These are phyloP conservation scores for Hypselothyrea guttata DNA, from an alignment of 2,888 invertebrate genomes.

Conservation along the genomic window DNA sequence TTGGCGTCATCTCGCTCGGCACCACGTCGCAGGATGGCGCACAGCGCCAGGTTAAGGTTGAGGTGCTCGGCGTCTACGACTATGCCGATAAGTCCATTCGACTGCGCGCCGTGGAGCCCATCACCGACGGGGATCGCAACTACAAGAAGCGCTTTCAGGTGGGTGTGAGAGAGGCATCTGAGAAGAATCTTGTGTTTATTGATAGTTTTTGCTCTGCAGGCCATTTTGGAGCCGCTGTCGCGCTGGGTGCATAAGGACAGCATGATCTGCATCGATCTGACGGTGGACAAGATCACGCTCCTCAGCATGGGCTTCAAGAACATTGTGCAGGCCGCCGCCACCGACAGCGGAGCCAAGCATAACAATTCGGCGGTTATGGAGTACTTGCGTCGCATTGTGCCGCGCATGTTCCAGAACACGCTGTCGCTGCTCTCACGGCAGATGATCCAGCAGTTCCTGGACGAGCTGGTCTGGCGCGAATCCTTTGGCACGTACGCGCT, in stretches of 20 bases:
- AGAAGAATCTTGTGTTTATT: neutral
- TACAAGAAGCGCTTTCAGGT: constrained; percentile 89
- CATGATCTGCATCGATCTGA: constrained; percentile 90
- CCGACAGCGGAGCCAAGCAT: constrained; percentile 83
- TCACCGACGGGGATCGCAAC: constrained; percentile 89
- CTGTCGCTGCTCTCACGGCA: constrained; percentile 90
- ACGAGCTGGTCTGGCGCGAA: constrained; percentile 95
- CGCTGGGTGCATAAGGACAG: constrained; percentile 92
- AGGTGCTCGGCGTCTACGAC: constrained; percentile 92
- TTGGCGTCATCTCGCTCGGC: constrained; percentile 93
- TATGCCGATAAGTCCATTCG: constrained; percentile 88
- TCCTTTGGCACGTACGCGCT: constrained; percentile 90
- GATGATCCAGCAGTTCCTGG: constrained; percentile 94
- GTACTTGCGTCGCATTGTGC: constrained; percentile 91
- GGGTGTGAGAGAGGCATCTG: neutral
- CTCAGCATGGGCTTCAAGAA: constrained; percentile 90
- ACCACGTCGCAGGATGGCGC: constrained; percentile 91
- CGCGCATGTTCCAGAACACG: constrained; percentile 95
- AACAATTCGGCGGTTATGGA: constrained; percentile 92
- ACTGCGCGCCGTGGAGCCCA: constrained; percentile 91
- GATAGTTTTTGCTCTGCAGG: constrained; percentile 78
- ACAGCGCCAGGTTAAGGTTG: constrained; percentile 92
- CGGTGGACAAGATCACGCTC: constrained; percentile 91
- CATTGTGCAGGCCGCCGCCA: constrained; percentile 86
- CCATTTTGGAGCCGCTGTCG: constrained; percentile 90